phyloP scores from a whole-genome alignment of 1,140 invertebrate species.

The Drosophila nasuta region DNA sequence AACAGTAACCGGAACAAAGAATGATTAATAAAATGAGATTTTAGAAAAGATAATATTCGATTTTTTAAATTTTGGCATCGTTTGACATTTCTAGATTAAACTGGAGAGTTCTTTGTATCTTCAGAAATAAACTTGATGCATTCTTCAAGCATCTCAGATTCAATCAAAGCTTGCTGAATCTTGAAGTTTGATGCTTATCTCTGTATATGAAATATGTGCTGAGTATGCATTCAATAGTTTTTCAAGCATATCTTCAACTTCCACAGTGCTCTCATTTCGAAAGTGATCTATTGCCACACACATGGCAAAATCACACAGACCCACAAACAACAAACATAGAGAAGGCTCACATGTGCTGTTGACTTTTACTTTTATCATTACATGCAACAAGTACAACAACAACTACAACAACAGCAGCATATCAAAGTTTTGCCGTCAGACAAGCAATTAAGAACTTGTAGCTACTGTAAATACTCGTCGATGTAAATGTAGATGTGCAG shows the following conservation, averaged over 20 bases:
- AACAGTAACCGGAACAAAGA: neutral
- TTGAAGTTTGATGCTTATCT: constrained; percentile 20
- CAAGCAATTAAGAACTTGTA: constrained; percentile 51
- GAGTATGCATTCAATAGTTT: constrained; percentile 40
- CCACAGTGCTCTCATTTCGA: constrained; percentile 38
- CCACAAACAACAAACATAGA: constrained; percentile 13
- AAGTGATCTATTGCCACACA: constrained; percentile 44
- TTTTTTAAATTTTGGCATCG: neutral
- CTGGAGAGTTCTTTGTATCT: neutral
- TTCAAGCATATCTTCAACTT: constrained; percentile 37
- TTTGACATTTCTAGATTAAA: neutral
- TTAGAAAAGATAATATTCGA: too few relatives aligned
- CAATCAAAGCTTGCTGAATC: neutral
- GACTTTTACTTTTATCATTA: constrained; percentile 54
- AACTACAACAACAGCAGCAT: constrained; percentile 25
- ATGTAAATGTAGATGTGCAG: constrained; percentile 23
- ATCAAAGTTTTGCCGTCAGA: constrained; percentile 33
- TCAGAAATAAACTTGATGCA: neutral
- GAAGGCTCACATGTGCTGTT: constrained; percentile 18
- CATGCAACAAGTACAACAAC: constrained; percentile 28
- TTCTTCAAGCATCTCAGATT: neutral
- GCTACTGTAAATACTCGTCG: constrained; percentile 39
- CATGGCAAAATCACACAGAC: constrained; percentile 5
- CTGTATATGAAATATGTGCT: constrained; percentile 33
- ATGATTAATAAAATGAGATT: neutral